Conservation (phyloP, 2,797 vertebrate species). For the Paramormyrops hopkinsi region DNA sequence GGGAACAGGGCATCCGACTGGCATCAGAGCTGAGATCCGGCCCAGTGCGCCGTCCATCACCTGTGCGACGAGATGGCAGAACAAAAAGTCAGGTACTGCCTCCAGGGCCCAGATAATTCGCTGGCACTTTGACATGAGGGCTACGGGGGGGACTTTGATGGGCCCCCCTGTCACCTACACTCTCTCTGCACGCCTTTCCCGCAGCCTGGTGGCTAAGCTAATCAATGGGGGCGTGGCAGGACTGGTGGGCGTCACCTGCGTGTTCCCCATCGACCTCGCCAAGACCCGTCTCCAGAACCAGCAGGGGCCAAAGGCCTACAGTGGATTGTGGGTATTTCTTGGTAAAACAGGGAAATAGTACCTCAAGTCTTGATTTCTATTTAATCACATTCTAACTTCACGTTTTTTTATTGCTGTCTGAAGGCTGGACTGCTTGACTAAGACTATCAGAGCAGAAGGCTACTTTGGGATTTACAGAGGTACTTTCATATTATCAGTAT, state of each 20-base stretch:
- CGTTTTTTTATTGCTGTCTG: slow-evolving; percentile 31
- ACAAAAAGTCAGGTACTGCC: slow-evolving; percentile 60
- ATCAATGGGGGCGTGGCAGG: slow-evolving; percentile 85
- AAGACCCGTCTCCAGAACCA: slow-evolving; percentile 89
- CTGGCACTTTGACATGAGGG: not conserved
- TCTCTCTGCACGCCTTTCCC: slow-evolving; percentile 19
- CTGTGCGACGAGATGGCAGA: slow-evolving; percentile 57
- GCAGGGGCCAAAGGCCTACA: slow-evolving; percentile 72
- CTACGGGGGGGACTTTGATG: not conserved
- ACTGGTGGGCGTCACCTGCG: slow-evolving; percentile 81
- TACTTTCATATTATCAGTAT: slow-evolving; percentile 40
- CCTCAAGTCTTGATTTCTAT: not conserved
- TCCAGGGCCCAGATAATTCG: not conserved
- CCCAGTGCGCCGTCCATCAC: slow-evolving; percentile 37
- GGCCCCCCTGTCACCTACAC: not conserved
- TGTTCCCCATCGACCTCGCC: slow-evolving; percentile 85
- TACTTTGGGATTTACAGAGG: slow-evolving; percentile 75
- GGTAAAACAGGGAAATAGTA: not conserved
- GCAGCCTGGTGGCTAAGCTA: slow-evolving; percentile 79
- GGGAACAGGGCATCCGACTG: slow-evolving; percentile 14
- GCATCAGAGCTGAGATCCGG: slow-evolving; percentile 17
- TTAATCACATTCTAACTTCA: not conserved
- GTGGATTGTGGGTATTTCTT: slow-evolving; percentile 72
- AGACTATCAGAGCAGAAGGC: slow-evolving; percentile 70
- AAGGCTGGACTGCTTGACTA: slow-evolving; percentile 77